Evolutionary conservation across 2,113 vertebrate species (phyloP).

Genomic region (Phalacrocorax aristotelis): DNA sequence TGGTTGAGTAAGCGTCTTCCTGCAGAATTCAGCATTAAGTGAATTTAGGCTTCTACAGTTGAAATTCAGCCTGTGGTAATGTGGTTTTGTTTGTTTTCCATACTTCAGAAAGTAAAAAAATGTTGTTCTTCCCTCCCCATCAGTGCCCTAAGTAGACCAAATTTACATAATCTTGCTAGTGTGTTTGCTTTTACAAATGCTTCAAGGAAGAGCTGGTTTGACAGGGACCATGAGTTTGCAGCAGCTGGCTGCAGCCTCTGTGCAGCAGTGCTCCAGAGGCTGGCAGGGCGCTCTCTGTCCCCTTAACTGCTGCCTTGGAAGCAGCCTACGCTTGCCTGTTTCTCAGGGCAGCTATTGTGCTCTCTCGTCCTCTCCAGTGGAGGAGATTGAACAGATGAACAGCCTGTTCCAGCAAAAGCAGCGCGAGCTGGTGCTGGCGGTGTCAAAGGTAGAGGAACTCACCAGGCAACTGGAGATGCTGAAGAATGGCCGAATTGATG

Average conservation of each 20-base stretch:
- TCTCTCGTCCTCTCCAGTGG: slow-evolving; percentile 78
- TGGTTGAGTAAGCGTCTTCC: neutral
- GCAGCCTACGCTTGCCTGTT: slow-evolving; percentile 35
- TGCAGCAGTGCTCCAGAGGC: neutral
- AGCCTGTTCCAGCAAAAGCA: slow-evolving; percentile 97
- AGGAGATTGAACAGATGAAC: slow-evolving; percentile 99
- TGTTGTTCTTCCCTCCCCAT: neutral
- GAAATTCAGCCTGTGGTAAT: neutral
- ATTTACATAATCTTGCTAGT: neutral
- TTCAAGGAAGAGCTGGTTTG: neutral
- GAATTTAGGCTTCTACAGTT: neutral
- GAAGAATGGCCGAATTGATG: slow-evolving; percentile 90
- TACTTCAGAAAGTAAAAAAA: neutral
- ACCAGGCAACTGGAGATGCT: slow-evolving; percentile 93
- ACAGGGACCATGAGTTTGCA: neutral
- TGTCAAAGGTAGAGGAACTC: slow-evolving; percentile 93
- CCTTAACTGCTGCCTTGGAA: slow-evolving; percentile 19
- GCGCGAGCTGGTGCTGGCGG: slow-evolving; percentile 89
- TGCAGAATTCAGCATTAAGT: neutral
- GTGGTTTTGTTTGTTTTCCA: slow-evolving; percentile 1
- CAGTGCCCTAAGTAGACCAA: neutral
- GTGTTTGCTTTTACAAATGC: neutral
- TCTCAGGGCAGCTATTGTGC: slow-evolving; percentile 62
- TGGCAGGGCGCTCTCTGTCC: neutral
- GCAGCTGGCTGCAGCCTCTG: neutral